Evolutionary conservation across 1,140 invertebrate species (phyloP).

Genomic region (Mercenaria mercenaria): DNA sequence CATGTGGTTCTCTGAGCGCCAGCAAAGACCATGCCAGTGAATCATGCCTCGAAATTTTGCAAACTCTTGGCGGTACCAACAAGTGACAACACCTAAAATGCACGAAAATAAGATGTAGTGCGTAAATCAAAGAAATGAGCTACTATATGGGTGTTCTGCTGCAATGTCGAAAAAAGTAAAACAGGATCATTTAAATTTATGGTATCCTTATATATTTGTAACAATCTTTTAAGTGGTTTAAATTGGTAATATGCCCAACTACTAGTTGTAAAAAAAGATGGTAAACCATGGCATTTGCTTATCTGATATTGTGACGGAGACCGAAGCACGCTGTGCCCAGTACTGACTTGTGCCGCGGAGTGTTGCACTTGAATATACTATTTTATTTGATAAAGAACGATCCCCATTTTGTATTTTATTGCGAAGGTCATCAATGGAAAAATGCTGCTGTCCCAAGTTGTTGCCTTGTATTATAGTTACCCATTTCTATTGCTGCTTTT

Average conservation of each 20-base stretch:
- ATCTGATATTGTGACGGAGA: slow-evolving; percentile 46
- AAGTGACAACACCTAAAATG: slow-evolving; percentile 53
- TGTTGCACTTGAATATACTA: neutral
- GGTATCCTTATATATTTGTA: slow-evolving; percentile 35
- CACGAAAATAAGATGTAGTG: slow-evolving; percentile 51
- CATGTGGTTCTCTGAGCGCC: slow-evolving; percentile 53
- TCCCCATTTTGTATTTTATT: neutral
- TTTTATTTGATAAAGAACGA: neutral
- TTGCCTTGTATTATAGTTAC: slow-evolving; percentile 5
- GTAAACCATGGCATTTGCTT: slow-evolving; percentile 39
- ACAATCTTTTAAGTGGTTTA: slow-evolving; percentile 44
- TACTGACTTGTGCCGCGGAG: slow-evolving; percentile 44
- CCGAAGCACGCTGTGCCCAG: slow-evolving; percentile 44
- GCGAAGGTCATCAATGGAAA: neutral
- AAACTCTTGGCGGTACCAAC: slow-evolving; percentile 68
- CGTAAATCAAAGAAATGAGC: slow-evolving; percentile 69
- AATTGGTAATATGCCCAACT: slow-evolving; percentile 58
- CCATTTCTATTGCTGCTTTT: slow-evolving; percentile 28
- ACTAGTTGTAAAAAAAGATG: slow-evolving; percentile 54
- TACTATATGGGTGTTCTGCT: slow-evolving; percentile 66
- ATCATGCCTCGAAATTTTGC: slow-evolving; percentile 68
- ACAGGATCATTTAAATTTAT: neutral
- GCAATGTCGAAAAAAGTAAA: slow-evolving; percentile 13
- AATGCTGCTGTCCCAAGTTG: neutral
- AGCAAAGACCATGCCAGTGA: slow-evolving; percentile 69